A percentile compares a stretch with the other conserved stretches of the same genome.
Evolutionary conservation across 2,797 vertebrate genomes (phyloP).

Genomic region (Argentina silus): DNA sequence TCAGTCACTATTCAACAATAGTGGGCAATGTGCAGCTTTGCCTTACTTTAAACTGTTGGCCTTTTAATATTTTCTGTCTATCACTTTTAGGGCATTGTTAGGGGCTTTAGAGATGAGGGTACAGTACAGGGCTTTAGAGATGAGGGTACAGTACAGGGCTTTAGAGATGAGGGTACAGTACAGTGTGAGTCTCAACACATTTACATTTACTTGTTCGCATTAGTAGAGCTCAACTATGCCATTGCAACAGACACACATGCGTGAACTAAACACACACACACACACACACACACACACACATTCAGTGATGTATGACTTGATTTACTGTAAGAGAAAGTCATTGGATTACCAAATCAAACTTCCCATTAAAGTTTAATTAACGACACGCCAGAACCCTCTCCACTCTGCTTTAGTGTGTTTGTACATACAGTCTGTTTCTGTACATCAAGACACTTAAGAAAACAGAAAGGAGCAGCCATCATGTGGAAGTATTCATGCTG

Average conservation of each 20-base stretch:
- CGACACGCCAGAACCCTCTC: conserved; percentile 26
- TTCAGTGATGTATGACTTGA: conserved; percentile 2
- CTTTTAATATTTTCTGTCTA: conserved; percentile 34
- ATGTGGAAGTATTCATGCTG: conserved; percentile 76
- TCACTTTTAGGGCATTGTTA: conserved; percentile 9
- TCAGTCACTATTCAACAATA: conserved; percentile 39
- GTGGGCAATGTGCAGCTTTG: conserved; percentile 27
- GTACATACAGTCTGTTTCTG: conserved; percentile 40
- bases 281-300: conserved; percentile 25
- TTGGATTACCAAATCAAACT: conserved; percentile 20
- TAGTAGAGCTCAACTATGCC: background rate
- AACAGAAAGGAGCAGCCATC: conserved; percentile 60
- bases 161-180: conserved; percentile 12
- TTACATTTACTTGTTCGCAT: conserved; percentile 23
- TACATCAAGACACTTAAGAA: conserved; percentile 49
- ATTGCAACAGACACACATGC: conserved; percentile 6
- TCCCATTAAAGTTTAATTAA: conserved; percentile 32
- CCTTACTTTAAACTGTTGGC: conserved; percentile 31
- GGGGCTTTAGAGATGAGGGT: background rate
- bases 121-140: too few relatives aligned
- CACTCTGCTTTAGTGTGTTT: conserved; percentile 47
- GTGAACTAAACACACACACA: conserved; percentile 19
- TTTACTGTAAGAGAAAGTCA: conserved; percentile 2
- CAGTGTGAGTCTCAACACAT: background rate
- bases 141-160: too few relatives aligned